phyloP scores from a whole-genome alignment of 92 coral and sea anemone species.

The Phenganax subtilis region DNA sequence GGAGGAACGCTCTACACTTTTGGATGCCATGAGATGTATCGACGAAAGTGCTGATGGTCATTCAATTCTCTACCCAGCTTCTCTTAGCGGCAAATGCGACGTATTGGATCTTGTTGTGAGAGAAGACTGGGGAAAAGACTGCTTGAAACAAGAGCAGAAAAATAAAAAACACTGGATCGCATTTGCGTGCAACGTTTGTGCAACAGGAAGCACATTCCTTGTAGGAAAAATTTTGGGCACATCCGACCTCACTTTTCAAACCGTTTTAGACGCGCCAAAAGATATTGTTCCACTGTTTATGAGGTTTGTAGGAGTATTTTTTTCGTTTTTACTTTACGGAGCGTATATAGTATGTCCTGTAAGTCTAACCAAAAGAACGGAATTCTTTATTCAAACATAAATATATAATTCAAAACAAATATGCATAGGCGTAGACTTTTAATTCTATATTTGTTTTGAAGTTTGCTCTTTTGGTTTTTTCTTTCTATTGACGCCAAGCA shows the following conservation, averaged over 20 bases:
- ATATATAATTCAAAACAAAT: too few relatives aligned
- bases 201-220: not conserved
- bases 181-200: slow-evolving; percentile 3
- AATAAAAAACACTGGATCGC: not conserved
- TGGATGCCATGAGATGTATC: not conserved
- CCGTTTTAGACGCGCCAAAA: not conserved
- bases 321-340: too few relatives aligned
- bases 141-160: not conserved
- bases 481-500: too few relatives aligned
- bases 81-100: not conserved
- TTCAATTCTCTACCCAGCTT: not conserved
- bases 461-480: too few relatives aligned
- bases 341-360: not conserved
- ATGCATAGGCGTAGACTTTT: too few relatives aligned
- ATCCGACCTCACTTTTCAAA: not conserved
- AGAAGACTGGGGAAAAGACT: not conserved
- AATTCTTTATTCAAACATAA: not conserved
- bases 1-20: not conserved
- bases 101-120: not conserved
- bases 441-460: too few relatives aligned
- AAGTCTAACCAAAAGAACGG: not conserved
- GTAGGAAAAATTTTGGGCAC: not conserved
- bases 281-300: not conserved
- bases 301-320: not conserved
- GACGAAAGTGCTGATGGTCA: not conserved